Evolutionary conservation across 30 jellyfish, hydroid and myxozoan species (phyloP), one percentile per base, ranked within the genome.

Genomic region (Rhopilema esculentum): DNA sequence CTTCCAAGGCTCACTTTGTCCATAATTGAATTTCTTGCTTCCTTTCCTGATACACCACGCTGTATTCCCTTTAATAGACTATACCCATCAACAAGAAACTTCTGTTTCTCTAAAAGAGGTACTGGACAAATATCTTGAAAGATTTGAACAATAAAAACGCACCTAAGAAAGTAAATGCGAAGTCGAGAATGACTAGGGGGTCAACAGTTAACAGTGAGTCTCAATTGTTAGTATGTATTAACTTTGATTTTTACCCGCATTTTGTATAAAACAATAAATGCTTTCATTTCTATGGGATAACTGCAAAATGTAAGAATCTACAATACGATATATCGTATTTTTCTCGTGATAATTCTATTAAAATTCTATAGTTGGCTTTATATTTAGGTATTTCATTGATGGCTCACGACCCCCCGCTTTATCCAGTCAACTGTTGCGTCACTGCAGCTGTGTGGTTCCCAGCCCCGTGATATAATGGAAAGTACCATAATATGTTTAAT

Each of bases 401-500:
- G 29, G 32, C 77, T 20, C 77, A 66, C 8, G 8, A 73, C 84
- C 84, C 51, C 84, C 88, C 26, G 79, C 64, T 51, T 18, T 33
- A 8, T 2, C 16, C 12, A 30, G 23, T 0, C 24, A 20, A 16
- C 19, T 0, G 69, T 61, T 63, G 28, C 79, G 75, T 78, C 88
- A 78, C 71, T 22, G 31, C 88, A 78, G 88, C 77, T 78, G 88
- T 78, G 79, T 78, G 66, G 88, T 78, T 78, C 88, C 88, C 88
- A 78, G 88, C 78, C 49, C 65, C 33, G 21, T 23, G 1, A 19
- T 66, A 8, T 0, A 20, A 0, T 18, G 77, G 57, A 12, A 6
- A 40, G 57, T 40, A 12, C 57, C 57, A 40, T 12, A 40, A 40
- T 6, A 12, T 40, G 57, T 12, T 40, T 12, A 40, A 40, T 12